Percentiles rank a stretch among this genome's conserved stretches.
phyloP scores from a whole-genome alignment of 1,140 invertebrate species.

The Battus philenor region DNA sequence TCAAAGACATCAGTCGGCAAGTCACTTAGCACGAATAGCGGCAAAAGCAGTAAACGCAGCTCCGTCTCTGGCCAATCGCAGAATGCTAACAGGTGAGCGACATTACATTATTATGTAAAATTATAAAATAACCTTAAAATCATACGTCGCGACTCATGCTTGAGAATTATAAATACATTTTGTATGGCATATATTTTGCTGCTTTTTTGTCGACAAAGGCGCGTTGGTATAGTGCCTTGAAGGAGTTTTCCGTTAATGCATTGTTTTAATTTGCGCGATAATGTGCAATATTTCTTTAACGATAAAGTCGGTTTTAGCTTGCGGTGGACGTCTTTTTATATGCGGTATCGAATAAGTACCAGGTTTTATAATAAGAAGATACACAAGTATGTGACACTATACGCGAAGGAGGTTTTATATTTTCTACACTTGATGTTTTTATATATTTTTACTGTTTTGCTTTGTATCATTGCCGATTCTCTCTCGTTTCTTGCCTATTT shows the following conservation, averaged over 20 bases:
- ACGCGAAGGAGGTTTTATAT: conserved; percentile 31
- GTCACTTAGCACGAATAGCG: conserved; percentile 60
- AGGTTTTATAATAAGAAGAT: conserved; percentile 49
- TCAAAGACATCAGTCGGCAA: conserved; percentile 66
- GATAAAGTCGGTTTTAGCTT: conserved; percentile 1
- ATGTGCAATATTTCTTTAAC: conserved; percentile 5
- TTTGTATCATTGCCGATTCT: conserved; percentile 31
- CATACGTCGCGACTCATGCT: background rate
- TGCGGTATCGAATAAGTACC: conserved; percentile 5
- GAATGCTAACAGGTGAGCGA: conserved; percentile 61
- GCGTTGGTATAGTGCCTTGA: conserved; percentile 6
- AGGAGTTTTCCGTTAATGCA: conserved; percentile 34
- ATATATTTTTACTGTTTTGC: conserved; percentile 28
- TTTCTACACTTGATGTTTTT: conserved; percentile 24
- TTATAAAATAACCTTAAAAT: background rate
- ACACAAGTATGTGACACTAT: conserved; percentile 64
- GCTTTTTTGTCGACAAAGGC: conserved; percentile 56
- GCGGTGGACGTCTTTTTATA: conserved; percentile 15
- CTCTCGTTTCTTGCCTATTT: conserved; percentile 6
- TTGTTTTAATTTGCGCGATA: conserved; percentile 36
- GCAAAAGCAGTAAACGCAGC: conserved; percentile 64
- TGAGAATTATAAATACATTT: conserved; percentile 21
- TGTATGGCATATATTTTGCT: conserved; percentile 66
- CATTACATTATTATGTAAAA: background rate
- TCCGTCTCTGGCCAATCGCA: conserved; percentile 66